These are phyloP conservation scores for Argyrosomus regius DNA, from an alignment of 2,797 vertebrate genomes.

Conservation along the genomic window DNA sequence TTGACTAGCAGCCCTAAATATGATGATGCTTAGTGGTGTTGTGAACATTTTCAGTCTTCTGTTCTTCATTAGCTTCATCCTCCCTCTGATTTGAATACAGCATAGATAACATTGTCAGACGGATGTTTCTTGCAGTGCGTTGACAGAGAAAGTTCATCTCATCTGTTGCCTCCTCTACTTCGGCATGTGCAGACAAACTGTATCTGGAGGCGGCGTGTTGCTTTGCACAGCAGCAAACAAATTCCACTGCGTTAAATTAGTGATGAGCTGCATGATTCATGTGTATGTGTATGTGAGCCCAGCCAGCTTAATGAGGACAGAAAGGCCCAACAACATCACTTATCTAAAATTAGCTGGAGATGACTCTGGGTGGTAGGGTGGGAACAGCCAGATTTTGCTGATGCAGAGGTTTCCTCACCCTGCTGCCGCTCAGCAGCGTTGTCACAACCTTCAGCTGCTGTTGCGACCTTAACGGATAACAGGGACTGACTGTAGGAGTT, in stretches of 20 bases:
- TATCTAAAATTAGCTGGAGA: constrained; percentile 74
- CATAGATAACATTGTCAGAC: not conserved
- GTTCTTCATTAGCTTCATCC: not conserved
- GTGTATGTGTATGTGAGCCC: constrained; percentile 39
- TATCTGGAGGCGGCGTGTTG: constrained; percentile 27
- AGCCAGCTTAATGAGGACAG: constrained; percentile 66
- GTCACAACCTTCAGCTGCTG: constrained; percentile 45
- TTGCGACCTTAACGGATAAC: constrained; percentile 4
- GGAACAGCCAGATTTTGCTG: constrained; percentile 47
- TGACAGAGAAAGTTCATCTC: constrained; percentile 24
- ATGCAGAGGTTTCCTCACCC: constrained; percentile 54
- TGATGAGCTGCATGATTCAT: constrained; percentile 64
- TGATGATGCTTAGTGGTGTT: not conserved
- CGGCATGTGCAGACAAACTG: constrained; percentile 30
- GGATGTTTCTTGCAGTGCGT: not conserved
- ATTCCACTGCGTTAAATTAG: constrained; percentile 62
- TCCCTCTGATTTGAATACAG: constrained; percentile 8
- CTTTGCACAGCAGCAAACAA: constrained; percentile 42
- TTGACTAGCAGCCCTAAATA: not conserved
- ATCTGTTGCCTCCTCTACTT: constrained; percentile 37
- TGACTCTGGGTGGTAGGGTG: constrained; percentile 32
- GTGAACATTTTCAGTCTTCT: not conserved
- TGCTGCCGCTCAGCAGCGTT: constrained; percentile 19
- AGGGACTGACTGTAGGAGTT: not conserved
- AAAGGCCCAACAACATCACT: constrained; percentile 68